phyloP scores from a whole-genome alignment of 2,113 vertebrate genomes.

The Neodontobutis hainanensis region DNA sequence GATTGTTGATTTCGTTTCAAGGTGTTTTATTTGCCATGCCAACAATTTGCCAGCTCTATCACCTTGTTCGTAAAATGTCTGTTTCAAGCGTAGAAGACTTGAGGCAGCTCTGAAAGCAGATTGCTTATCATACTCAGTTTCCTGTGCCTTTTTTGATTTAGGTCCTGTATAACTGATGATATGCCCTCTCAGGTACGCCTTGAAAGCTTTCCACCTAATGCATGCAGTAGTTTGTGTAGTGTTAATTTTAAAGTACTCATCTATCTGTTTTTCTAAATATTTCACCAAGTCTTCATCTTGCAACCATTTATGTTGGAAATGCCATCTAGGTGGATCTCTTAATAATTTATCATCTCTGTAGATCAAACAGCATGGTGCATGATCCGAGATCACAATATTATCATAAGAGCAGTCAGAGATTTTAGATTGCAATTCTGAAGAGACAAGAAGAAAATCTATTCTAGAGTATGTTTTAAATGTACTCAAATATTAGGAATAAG shows the following conservation, averaged over 20 bases:
- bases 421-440: no score
- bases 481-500: not conserved
- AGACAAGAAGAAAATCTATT: no score
- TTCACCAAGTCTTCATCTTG: constrained; percentile 10
- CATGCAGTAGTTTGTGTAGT: constrained; percentile 9
- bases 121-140: constrained; percentile 10
- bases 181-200: constrained; percentile 2
- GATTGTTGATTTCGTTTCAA: not conserved
- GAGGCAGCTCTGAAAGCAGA: no score
- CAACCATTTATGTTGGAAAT: constrained; percentile 14
- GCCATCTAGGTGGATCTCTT: constrained; percentile 9
- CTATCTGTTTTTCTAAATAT: constrained; percentile 11
- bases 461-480: not conserved
- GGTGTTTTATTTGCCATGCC: no score
- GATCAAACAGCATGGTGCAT: not conserved
- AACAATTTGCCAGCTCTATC: constrained; percentile 3
- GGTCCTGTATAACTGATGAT: constrained; percentile 4
- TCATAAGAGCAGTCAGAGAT: no score
- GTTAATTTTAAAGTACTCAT: not conserved
- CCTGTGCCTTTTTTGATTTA: constrained; percentile 8
- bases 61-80: constrained; percentile 1
- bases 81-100: constrained; percentile 2
- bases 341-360: not conserved
- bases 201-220: constrained; percentile 4
- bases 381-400: no score